Conservation (phyloP, 2,797 vertebrate species). For the Argya squamiceps region DNA sequence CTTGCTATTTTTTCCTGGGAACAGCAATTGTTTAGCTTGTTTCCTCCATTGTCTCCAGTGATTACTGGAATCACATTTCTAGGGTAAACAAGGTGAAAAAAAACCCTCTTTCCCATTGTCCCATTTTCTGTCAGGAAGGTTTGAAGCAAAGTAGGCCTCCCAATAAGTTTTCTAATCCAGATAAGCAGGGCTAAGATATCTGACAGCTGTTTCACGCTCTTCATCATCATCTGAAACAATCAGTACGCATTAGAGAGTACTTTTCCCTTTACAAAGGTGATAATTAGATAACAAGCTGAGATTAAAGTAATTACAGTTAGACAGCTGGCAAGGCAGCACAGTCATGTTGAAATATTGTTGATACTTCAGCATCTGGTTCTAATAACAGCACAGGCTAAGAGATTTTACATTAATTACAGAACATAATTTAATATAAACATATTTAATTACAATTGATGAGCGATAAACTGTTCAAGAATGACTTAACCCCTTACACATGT, state of each 20-base stretch:
- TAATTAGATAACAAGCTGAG: constrained; percentile 92
- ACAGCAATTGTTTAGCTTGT: background rate
- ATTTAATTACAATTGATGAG: constrained; percentile 88
- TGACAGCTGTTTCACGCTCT: constrained; percentile 86
- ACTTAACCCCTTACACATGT: constrained; percentile 78
- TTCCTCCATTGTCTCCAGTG: constrained; percentile 27
- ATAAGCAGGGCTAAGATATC: constrained; percentile 78
- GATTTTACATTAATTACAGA: constrained; percentile 86
- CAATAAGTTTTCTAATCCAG: constrained; percentile 71
- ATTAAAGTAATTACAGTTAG: constrained; percentile 89
- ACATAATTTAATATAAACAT: constrained; percentile 88
- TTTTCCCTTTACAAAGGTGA: constrained; percentile 89
- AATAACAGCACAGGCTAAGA: constrained; percentile 81
- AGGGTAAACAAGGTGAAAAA: constrained; percentile 54
- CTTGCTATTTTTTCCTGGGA: background rate
- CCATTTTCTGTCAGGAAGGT: constrained; percentile 39
- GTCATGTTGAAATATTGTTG: constrained; percentile 84
- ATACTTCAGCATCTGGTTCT: constrained; percentile 85
- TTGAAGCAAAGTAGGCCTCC: constrained; percentile 64
- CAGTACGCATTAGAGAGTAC: constrained; percentile 85
- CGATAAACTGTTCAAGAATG: constrained; percentile 82
- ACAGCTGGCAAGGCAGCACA: constrained; percentile 84
- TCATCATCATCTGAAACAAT: constrained; percentile 86
- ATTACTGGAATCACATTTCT: constrained; percentile 50
- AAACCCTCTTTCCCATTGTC: background rate